Percentiles rank a stretch among this genome's conserved stretches.
Conservation (phyloP, 1,140 invertebrate species). For the Aphelinus atriplicis region DNA sequence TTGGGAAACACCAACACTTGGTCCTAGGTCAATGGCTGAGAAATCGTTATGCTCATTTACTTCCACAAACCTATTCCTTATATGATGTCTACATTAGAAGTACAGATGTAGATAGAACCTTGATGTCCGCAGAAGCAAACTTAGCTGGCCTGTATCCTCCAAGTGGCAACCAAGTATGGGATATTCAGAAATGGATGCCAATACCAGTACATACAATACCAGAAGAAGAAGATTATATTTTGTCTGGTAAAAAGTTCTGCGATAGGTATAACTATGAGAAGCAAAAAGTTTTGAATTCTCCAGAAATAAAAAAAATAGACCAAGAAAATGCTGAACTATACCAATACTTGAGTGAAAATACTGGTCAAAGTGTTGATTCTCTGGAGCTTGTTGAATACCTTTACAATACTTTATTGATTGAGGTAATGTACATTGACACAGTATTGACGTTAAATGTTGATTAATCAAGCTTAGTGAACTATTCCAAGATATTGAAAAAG, state of each 20-base stretch:
- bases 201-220: constrained; percentile 87
- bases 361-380: constrained; percentile 69
- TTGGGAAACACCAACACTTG: constrained; percentile 82
- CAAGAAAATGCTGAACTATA: constrained; percentile 72
- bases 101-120: constrained; percentile 87
- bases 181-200: constrained; percentile 84
- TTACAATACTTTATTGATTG: constrained; percentile 77
- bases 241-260: constrained; percentile 75
- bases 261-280: constrained; percentile 71
- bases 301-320: constrained; percentile 70
- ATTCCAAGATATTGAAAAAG: no score
- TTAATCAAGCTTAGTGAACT: no score
- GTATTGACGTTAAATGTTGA: no score
- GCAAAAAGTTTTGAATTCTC: constrained; percentile 67
- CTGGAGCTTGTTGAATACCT: constrained; percentile 70
- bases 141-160: constrained; percentile 85
- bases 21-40: constrained; percentile 81
- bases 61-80: constrained; percentile 66
- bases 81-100: constrained; percentile 78
- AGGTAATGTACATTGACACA: constrained; percentile 58
- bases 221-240: constrained; percentile 72
- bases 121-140: constrained; percentile 88
- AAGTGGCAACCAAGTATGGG: constrained; percentile 72
- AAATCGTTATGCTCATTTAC: constrained; percentile 73
- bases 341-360: constrained; percentile 71